A percentile compares a stretch with the other conserved stretches of the same genome.
Evolutionary conservation across 2,888 invertebrate species (phyloP).

Genomic region (Acrobasis repandana): DNA sequence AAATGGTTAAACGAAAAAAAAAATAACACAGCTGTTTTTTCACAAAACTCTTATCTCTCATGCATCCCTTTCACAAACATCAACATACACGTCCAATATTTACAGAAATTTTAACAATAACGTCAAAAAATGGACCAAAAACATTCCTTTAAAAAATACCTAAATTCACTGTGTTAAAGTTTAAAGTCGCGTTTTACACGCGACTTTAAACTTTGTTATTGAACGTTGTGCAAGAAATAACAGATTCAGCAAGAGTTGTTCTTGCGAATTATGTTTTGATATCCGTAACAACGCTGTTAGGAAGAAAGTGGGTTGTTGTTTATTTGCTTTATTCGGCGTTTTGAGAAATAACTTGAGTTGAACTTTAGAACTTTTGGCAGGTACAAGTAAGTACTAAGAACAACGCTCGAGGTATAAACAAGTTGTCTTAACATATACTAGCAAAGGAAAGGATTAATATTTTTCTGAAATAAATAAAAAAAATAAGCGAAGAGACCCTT

Average conservation of each 20-base stretch:
- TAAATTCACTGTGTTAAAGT: background rate
- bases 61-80: constrained; percentile 15
- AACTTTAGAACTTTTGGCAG: background rate
- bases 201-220: background rate
- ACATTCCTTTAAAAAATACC: background rate
- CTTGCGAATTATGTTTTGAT: constrained; percentile 8
- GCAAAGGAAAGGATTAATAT: too few relatives aligned
- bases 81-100: constrained; percentile 17
- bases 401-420: too few relatives aligned
- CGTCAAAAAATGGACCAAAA: background rate
- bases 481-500: too few relatives aligned
- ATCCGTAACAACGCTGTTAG: constrained; percentile 7
- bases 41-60: constrained; percentile 1
- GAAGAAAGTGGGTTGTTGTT: background rate
- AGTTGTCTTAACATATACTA: too few relatives aligned
- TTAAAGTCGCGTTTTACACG: background rate
- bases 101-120: constrained; percentile 9
- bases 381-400: too few relatives aligned
- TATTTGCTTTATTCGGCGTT: background rate
- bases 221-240: constrained; percentile 5
- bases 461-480: too few relatives aligned
- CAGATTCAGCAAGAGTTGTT: constrained; percentile 12
- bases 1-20: constrained; percentile 2
- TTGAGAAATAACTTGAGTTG: background rate
- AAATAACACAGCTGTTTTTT: constrained; percentile 11